These are phyloP conservation scores for Eupsilia transversa DNA, from an alignment of 2,888 invertebrate species.

Conservation along the genomic window DNA sequence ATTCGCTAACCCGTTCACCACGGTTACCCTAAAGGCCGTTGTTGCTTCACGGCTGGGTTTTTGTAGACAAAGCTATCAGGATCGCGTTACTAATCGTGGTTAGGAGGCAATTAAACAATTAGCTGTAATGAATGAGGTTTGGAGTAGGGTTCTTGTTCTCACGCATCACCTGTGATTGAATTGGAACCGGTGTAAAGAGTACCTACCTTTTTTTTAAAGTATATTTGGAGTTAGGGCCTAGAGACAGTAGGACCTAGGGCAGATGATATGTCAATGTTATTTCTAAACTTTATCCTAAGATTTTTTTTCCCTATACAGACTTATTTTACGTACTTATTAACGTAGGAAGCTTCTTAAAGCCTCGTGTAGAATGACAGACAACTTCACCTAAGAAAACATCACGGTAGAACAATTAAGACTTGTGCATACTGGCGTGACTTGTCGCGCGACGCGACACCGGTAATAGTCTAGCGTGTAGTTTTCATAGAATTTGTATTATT, in stretches of 20 bases:
- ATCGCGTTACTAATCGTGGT: constrained; percentile 79
- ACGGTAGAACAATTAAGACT: too few relatives aligned
- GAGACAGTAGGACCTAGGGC: too few relatives aligned
- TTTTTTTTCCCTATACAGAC: constrained; percentile 2
- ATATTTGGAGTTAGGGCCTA: too few relatives aligned
- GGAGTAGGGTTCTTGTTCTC: constrained; percentile 21
- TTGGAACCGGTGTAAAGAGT: constrained; percentile 2
- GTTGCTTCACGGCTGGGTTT: constrained; percentile 56
- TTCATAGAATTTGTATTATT: too few relatives aligned
- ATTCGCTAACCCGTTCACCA: constrained; percentile 32
- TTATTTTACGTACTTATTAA: background rate
- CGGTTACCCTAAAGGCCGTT: constrained; percentile 36
- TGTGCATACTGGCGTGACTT: too few relatives aligned
- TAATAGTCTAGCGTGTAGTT: too few relatives aligned
- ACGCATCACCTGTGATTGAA: constrained; percentile 37
- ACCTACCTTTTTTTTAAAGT: background rate
- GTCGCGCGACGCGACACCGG: too few relatives aligned
- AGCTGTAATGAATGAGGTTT: constrained; percentile 70
- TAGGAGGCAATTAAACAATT: constrained; percentile 84
- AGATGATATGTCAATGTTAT: constrained; percentile 1
- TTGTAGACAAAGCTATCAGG: constrained; percentile 62
- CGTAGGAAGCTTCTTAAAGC: background rate
- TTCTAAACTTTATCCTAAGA: background rate
- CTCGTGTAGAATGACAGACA: too few relatives aligned
- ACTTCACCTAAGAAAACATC: too few relatives aligned